These are phyloP conservation scores for Limnephilus marmoratus DNA, from an alignment of 2,888 invertebrate species.

Conservation along the genomic window DNA sequence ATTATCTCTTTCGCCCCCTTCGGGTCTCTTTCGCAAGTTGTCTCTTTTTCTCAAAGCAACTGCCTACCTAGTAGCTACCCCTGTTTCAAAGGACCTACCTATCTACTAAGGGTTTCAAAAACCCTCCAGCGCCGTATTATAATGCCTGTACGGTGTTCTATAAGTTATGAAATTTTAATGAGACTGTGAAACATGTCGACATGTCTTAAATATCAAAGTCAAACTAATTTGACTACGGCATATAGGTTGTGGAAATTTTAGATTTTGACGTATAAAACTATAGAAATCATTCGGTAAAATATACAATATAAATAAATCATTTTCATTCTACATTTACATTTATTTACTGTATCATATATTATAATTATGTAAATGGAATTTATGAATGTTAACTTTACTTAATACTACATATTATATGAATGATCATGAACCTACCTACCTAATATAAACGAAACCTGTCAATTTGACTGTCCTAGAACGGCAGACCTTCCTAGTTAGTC, in stretches of 20 bases:
- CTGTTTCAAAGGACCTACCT: neutral
- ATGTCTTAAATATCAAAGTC: neutral
- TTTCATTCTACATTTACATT: no score
- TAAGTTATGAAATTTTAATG: neutral
- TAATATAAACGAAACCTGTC: no score
- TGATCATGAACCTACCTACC: no score
- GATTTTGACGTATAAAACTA: neutral
- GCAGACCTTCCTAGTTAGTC: no score
- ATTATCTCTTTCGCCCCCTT: constrained; percentile 43
- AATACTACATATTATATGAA: no score
- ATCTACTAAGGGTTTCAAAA: neutral
- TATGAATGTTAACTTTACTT: no score
- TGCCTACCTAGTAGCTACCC: neutral
- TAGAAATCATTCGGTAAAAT: neutral
- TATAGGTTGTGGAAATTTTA: neutral
- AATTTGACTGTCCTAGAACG: no score
- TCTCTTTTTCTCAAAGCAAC: constrained; percentile 24
- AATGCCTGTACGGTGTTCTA: neutral
- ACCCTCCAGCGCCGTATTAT: constrained; percentile 19
- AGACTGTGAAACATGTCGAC: neutral
- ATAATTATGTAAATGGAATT: no score
- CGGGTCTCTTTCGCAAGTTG: neutral
- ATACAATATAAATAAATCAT: neutral
- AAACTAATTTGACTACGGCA: neutral
- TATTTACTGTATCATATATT: no score